phyloP scores from a whole-genome alignment of 2,888 invertebrate species.

The Scaeva pyrastri region DNA sequence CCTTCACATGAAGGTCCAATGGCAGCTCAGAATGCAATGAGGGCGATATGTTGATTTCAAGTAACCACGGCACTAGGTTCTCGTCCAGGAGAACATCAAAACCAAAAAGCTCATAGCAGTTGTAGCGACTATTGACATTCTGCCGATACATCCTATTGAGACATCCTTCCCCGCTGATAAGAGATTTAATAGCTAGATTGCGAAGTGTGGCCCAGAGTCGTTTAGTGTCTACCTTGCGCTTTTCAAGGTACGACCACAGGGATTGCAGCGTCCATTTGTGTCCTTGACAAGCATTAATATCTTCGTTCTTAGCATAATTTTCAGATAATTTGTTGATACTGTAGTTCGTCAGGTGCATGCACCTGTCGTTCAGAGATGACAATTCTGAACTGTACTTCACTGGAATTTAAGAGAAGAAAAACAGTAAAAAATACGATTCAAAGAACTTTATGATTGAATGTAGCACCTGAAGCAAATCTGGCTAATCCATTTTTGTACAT shows the following conservation, averaged over 20 bases:
- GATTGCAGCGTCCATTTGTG: slow-evolving; percentile 94
- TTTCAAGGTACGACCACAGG: slow-evolving; percentile 87
- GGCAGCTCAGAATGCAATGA: slow-evolving; percentile 95
- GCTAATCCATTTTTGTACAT: slow-evolving; percentile 98
- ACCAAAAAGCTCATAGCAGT: slow-evolving; percentile 97
- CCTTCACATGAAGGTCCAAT: slow-evolving; percentile 96
- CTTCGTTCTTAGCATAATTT: slow-evolving; percentile 94
- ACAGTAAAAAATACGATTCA: neutral
- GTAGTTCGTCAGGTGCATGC: slow-evolving; percentile 97
- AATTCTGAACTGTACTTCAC: slow-evolving; percentile 93
- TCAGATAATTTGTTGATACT: slow-evolving; percentile 95
- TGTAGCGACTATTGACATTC: slow-evolving; percentile 91
- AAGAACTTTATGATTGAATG: neutral
- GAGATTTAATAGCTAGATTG: slow-evolving; percentile 96
- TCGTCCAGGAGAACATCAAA: slow-evolving; percentile 97
- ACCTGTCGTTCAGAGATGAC: slow-evolving; percentile 91
- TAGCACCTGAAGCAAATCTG: slow-evolving; percentile 94
- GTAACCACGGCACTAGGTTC: slow-evolving; percentile 95
- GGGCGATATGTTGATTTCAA: slow-evolving; percentile 97
- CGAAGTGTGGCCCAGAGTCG: slow-evolving; percentile 93
- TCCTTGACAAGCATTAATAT: slow-evolving; percentile 95
- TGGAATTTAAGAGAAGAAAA: slow-evolving; percentile 78
- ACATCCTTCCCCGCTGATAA: slow-evolving; percentile 93
- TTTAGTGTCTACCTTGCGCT: slow-evolving; percentile 90
- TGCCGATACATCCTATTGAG: slow-evolving; percentile 90